Conservation (phyloP, 2,113 vertebrate species). For the Carlito syrichta region DNA sequence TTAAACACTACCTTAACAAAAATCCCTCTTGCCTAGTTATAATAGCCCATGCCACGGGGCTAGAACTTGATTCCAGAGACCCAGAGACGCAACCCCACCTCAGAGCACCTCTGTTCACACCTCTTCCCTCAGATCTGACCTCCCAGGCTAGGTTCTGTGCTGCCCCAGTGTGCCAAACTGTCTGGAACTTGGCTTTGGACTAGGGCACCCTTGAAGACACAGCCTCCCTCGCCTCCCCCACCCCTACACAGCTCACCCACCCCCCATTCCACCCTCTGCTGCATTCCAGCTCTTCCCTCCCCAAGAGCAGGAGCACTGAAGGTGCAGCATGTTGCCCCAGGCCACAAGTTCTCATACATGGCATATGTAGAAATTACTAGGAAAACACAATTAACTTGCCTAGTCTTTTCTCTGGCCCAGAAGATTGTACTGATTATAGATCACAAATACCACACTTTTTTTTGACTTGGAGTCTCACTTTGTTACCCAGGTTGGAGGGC, state of each 20-base stretch:
- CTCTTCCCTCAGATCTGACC: not conserved
- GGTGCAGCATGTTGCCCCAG: rapidly evolving
- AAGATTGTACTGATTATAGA: not conserved
- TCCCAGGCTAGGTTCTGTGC: not conserved
- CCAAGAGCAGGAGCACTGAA: not conserved
- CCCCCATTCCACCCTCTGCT: not conserved
- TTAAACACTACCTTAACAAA: not conserved
- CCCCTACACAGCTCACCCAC: rapidly evolving
- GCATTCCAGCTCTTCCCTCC: not conserved
- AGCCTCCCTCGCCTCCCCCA: not conserved
- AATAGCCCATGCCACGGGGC: not conserved
- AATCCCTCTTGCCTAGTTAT: not conserved
- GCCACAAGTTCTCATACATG: not conserved
- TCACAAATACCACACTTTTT: not conserved
- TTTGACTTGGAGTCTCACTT: too few species aligned
- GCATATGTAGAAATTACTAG: not conserved
- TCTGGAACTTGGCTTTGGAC: not conserved
- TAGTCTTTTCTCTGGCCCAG: not conserved
- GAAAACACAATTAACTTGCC: not conserved
- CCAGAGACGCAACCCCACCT: not conserved
- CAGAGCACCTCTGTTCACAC: not conserved
- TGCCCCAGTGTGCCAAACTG: not conserved
- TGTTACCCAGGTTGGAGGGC: too few species aligned
- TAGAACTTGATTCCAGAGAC: not conserved
- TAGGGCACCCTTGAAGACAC: not conserved